Conservation (phyloP, 2,888 invertebrate species). For the Abrostola triplasia region DNA sequence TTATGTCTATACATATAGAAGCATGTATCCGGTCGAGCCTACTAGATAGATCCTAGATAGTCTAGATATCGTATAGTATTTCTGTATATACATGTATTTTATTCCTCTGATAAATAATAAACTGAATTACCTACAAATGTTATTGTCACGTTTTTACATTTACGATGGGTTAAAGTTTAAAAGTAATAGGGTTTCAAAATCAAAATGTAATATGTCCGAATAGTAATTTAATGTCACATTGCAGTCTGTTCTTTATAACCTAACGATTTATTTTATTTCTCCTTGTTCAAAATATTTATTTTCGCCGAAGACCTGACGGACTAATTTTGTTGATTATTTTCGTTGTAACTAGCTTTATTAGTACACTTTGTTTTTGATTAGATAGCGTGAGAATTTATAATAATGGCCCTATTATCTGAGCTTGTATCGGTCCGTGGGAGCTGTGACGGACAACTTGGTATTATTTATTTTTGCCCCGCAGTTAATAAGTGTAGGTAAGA, state of each 20-base stretch:
- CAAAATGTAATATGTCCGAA: not conserved
- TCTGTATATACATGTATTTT: too few species aligned
- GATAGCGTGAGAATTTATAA: not conserved
- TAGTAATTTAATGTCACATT: too few species aligned
- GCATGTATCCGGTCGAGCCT: too few species aligned
- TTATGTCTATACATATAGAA: too few species aligned
- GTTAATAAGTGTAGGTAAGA: not conserved
- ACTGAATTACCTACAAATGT: not conserved
- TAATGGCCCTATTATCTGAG: not conserved
- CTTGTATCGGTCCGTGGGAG: not conserved
- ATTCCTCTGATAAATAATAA: not conserved
- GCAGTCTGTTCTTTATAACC: too few species aligned
- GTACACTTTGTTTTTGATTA: not conserved
- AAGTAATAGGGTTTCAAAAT: not conserved
- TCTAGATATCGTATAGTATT: too few species aligned
- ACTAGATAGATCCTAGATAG: too few species aligned
- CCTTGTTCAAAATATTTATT: not conserved
- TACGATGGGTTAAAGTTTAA: not conserved
- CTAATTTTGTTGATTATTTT: not conserved
- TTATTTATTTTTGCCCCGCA: not conserved
- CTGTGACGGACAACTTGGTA: not conserved
- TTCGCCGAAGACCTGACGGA: not conserved
- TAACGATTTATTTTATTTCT: not conserved
- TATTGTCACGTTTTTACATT: slow-evolving; percentile 17
- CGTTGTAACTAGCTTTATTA: not conserved